A percentile compares a stretch with the other conserved stretches of the same genome.
phyloP scores from a whole-genome alignment of 2,888 invertebrate species.

The Machimus atricapillus region DNA sequence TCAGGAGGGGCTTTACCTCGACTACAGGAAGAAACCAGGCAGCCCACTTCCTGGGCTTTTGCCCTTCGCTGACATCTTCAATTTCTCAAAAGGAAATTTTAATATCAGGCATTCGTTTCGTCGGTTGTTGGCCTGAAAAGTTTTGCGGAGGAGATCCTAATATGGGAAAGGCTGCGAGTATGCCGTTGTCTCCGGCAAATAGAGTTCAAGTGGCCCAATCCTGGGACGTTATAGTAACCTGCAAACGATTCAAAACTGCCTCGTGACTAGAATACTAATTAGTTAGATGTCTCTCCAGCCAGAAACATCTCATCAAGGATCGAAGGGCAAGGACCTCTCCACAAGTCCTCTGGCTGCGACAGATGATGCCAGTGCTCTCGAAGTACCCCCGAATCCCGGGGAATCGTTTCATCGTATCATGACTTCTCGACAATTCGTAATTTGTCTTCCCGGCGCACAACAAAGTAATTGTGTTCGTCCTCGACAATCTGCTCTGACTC shows the following conservation, averaged over 20 bases:
- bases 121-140: background rate
- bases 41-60: background rate
- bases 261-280: conserved; percentile 13
- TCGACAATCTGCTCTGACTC: background rate
- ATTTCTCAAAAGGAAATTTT: background rate
- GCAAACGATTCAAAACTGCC: conserved; percentile 22
- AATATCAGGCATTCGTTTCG: background rate
- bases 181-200: background rate
- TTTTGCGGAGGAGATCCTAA: background rate
- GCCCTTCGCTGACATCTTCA: background rate
- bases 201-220: background rate
- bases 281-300: background rate
- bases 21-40: background rate
- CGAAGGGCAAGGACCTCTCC: background rate
- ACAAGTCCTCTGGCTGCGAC: background rate
- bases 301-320: background rate
- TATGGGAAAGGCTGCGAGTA: background rate
- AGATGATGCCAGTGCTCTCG: conserved; percentile 14
- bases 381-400: background rate
- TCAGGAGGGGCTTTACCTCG: background rate
- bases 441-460: background rate
- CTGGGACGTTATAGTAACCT: background rate
- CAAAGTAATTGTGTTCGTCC: background rate
- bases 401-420: conserved; percentile 2
- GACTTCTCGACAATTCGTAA: conserved; percentile 13